A percentile compares a stretch with the other conserved stretches of the same genome.
Conservation (phyloP, 2,113 vertebrate species). For the Macrotus californicus region DNA sequence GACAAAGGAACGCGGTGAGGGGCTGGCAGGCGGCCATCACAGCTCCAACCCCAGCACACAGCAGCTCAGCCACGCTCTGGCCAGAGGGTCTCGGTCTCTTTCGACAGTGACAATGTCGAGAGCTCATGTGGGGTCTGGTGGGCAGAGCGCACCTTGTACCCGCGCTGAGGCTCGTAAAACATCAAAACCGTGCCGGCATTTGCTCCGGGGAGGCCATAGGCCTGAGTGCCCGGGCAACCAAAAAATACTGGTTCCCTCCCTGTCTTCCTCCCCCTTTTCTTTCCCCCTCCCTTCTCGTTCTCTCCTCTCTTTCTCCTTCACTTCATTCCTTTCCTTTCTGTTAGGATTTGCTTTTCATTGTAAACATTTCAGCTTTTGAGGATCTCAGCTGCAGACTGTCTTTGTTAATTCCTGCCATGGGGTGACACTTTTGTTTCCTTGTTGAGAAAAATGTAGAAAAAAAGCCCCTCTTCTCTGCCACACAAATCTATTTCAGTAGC, state of each 20-base stretch:
- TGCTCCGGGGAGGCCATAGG: not conserved
- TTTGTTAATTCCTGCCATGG: not conserved
- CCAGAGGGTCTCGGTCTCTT: not conserved
- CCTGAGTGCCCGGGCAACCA: not conserved
- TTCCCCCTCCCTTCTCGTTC: not conserved
- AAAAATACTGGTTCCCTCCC: too few relatives aligned
- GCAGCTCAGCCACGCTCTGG: not conserved
- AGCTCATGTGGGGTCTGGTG: not conserved
- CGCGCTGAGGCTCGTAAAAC: not conserved
- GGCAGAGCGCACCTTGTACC: not conserved
- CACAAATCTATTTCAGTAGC: not conserved
- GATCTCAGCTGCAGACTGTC: not conserved
- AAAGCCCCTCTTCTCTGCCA: not conserved
- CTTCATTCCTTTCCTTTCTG: not conserved
- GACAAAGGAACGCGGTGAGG: not conserved
- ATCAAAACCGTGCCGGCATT: not conserved
- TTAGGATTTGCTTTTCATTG: not conserved
- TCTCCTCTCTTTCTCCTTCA: fast-evolving
- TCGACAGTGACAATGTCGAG: not conserved
- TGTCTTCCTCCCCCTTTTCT: too few relatives aligned
- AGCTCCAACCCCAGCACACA: not conserved
- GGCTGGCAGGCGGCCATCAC: slow-evolving; percentile 40
- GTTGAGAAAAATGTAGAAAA: not conserved
- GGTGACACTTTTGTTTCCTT: not conserved
- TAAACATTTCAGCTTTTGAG: not conserved